phyloP scores from a whole-genome alignment of 2,113 vertebrate species.

The Gasterosteus aculeatus region DNA sequence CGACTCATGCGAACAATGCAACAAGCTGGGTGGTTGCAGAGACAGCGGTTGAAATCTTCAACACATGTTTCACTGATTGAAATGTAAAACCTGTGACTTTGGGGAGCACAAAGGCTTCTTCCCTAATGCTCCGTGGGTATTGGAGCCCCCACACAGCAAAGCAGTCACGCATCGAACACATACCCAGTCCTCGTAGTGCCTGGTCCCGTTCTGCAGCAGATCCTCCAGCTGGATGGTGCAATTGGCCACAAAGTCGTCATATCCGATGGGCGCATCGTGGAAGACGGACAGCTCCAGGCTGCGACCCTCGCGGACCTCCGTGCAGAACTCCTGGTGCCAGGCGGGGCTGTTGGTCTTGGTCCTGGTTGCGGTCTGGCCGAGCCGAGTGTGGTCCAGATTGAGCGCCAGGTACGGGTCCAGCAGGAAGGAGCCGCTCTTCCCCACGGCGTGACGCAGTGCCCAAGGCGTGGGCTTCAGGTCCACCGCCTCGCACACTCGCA shows the following conservation, averaged over 20 bases:
- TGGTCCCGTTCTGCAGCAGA: slow-evolving; percentile 97
- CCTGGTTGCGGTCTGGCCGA: slow-evolving; percentile 97
- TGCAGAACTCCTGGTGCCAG: slow-evolving; percentile 99
- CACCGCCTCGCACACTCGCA: slow-evolving; percentile 97
- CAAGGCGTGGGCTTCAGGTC: slow-evolving; percentile 98
- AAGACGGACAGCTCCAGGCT: slow-evolving; percentile 98
- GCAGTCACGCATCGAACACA: slow-evolving; percentile 59
- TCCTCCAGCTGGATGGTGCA: slow-evolving; percentile 99
- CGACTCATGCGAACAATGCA: neutral
- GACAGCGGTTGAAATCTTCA: neutral
- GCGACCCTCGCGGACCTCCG: slow-evolving; percentile 93
- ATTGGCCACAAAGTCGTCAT: slow-evolving; percentile 99
- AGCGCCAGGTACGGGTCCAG: slow-evolving; percentile 98
- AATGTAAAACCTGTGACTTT: slow-evolving; percentile 1
- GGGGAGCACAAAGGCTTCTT: neutral
- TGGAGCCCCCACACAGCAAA: neutral
- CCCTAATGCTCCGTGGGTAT: neutral
- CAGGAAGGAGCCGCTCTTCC: slow-evolving; percentile 94
- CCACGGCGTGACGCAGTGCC: slow-evolving; percentile 97
- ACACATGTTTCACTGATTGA: neutral
- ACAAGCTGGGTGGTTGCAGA: neutral
- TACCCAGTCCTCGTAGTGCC: slow-evolving; percentile 99
- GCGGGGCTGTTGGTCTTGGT: slow-evolving; percentile 97
- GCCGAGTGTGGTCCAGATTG: slow-evolving; percentile 96
- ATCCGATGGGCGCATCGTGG: slow-evolving; percentile 98